These are phyloP conservation scores for Halocynthia roretzi DNA, from an alignment of 23 tunicate genomes.

Conservation along the genomic window DNA sequence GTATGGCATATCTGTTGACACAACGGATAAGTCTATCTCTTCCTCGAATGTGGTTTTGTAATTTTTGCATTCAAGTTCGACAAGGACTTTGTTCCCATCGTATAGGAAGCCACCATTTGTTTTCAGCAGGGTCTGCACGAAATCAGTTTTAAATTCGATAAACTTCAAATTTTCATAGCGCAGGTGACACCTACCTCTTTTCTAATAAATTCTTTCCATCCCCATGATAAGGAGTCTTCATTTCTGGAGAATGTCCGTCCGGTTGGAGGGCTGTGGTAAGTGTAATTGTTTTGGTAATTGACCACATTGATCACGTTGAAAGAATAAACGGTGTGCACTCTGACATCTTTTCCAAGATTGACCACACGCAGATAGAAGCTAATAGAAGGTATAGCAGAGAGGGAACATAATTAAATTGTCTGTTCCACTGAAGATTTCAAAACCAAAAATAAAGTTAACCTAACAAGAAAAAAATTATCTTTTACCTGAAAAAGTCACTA, in stretches of 20 bases:
- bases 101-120: slow-evolving; percentile 91
- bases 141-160: background rate
- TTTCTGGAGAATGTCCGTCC: slow-evolving; percentile 81
- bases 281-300: slow-evolving; percentile 87
- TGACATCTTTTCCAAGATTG: slow-evolving; percentile 89
- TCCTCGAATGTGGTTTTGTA: slow-evolving; percentile 85
- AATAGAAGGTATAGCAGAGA: slow-evolving; percentile 7
- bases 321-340: slow-evolving; percentile 81
- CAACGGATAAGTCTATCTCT: slow-evolving; percentile 38
- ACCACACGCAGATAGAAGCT: slow-evolving; percentile 93
- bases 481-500: slow-evolving; percentile 93
- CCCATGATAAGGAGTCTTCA: slow-evolving; percentile 98
- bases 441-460: too few relatives aligned
- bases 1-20: slow-evolving; percentile 69
- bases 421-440: background rate
- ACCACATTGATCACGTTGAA: slow-evolving; percentile 82
- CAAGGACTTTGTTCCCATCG: slow-evolving; percentile 84
- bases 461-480: background rate
- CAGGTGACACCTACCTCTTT: slow-evolving; percentile 49
- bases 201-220: slow-evolving; percentile 97
- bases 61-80: slow-evolving; percentile 85
- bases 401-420: background rate
- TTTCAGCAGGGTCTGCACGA: slow-evolving; percentile 71
- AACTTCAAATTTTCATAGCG: background rate
- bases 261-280: slow-evolving; percentile 88